Percentiles rank a stretch among this genome's conserved stretches.
Evolutionary conservation across 2,797 vertebrate genomes (phyloP).

Genomic region (Sebastiscus tertius): DNA sequence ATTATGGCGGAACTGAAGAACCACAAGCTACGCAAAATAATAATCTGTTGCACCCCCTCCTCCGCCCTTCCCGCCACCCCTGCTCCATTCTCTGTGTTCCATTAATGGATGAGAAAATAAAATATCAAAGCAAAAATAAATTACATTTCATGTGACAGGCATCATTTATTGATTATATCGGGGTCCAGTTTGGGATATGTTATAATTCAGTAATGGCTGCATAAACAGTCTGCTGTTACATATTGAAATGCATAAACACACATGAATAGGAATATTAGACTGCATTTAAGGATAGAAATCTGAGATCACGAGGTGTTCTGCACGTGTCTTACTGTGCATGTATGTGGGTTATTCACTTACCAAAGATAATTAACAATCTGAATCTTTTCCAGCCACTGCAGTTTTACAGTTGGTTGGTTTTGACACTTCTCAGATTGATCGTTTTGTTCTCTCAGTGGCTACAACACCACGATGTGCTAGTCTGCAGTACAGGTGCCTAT

Average conservation of each 20-base stretch:
- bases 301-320: not conserved
- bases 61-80: not conserved
- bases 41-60: slow-evolving; percentile 37
- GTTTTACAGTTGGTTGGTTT: not conserved
- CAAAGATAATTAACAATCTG: slow-evolving; percentile 22
- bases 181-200: slow-evolving; percentile 19
- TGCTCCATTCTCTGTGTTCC: slow-evolving; percentile 26
- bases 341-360: slow-evolving; percentile 1
- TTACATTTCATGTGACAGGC: slow-evolving; percentile 39
- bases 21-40: slow-evolving; percentile 51
- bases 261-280: slow-evolving; percentile 3
- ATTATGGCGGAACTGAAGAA: slow-evolving; percentile 49
- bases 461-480: not conserved
- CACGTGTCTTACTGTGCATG: not conserved
- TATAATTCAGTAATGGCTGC: slow-evolving; percentile 35
- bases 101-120: slow-evolving; percentile 59
- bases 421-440: not conserved
- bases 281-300: not conserved
- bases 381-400: not conserved
- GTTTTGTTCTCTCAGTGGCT: slow-evolving; percentile 11
- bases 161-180: slow-evolving; percentile 62
- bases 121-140: slow-evolving; percentile 56
- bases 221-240: slow-evolving; percentile 43
- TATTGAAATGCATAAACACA: slow-evolving; percentile 40
- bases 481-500: slow-evolving; percentile 15